Conservation (phyloP, 2,113 vertebrate species). For the Plecotus auritus region DNA sequence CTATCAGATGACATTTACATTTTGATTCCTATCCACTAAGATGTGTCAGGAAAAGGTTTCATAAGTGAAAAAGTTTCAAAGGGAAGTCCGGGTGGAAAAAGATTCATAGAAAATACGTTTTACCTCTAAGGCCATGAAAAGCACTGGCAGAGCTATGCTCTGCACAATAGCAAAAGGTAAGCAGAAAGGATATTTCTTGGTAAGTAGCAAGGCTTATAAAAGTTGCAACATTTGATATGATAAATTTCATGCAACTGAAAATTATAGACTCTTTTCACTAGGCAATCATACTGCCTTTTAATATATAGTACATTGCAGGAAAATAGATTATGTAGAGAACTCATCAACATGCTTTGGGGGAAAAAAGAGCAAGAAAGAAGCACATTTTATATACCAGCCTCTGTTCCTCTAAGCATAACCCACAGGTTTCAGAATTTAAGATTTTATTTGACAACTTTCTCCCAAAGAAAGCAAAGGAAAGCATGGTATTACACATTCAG, state of each 20-base stretch:
- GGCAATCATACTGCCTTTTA: neutral
- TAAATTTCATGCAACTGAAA: neutral
- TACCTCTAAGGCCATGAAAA: neutral
- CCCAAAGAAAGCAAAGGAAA: neutral
- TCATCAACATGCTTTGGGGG: neutral
- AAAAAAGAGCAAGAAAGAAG: neutral
- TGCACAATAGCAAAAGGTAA: neutral
- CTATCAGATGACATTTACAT: neutral
- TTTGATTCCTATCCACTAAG: neutral
- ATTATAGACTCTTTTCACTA: neutral
- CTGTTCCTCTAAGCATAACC: neutral
- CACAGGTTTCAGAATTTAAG: neutral
- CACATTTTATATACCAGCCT: neutral
- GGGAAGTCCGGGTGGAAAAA: neutral
- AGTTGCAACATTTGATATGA: neutral
- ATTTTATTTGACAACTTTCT: neutral
- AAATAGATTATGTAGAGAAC: neutral
- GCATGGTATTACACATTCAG: neutral
- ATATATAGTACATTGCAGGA: neutral
- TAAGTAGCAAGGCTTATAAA: neutral
- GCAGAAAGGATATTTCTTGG: neutral
- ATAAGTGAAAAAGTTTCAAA: neutral
- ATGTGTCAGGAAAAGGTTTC: neutral
- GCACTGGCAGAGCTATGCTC: neutral
- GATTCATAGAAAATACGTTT: neutral